Conservation (phyloP, 2,113 vertebrate species). For the Colistium nudipinnis region DNA sequence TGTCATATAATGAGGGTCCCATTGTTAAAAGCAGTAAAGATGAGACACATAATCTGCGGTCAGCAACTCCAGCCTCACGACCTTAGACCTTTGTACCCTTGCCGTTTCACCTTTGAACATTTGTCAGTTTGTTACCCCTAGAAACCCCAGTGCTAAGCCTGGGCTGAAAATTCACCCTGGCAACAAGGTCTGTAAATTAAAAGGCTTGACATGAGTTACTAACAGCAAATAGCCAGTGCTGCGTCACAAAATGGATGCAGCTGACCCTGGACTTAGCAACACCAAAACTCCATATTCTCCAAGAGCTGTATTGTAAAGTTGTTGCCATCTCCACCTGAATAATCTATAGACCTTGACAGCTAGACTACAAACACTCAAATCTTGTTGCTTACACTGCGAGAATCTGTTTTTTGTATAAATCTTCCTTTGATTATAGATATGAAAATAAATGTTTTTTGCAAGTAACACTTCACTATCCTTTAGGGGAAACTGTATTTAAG, state of each 20-base stretch:
- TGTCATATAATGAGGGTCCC: conserved; percentile 83
- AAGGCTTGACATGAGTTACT: conserved; percentile 20
- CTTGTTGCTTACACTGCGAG: conserved; percentile 89
- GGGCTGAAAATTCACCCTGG: conserved; percentile 59
- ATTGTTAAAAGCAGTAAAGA: conserved; percentile 84
- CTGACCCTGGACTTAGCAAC: conserved; percentile 10
- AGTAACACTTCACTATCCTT: conserved; percentile 91
- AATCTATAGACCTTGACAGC: conserved; percentile 82
- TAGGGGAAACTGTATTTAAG: conserved; percentile 95
- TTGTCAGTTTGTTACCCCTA: conserved; percentile 67
- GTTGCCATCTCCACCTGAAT: conserved; percentile 14
- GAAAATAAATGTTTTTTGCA: conserved; percentile 84
- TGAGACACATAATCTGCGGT: conserved; percentile 79
- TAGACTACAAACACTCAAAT: conserved; percentile 87
- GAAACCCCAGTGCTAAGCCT: conserved; percentile 86
- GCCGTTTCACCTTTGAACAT: conserved; percentile 62
- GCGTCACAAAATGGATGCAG: conserved; percentile 11
- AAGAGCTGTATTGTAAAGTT: conserved; percentile 52
- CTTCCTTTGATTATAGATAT: conserved; percentile 91
- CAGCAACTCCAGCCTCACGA: conserved; percentile 86
- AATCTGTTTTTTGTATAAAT: conserved; percentile 88
- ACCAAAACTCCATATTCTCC: conserved; percentile 26
- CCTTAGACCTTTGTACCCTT: conserved; percentile 62
- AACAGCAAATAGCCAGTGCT: conserved; percentile 2
- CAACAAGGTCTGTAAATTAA: conserved; percentile 54